Evolutionary conservation across 2,113 vertebrate species (phyloP).

Genomic region (Shinisaurus crocodilurus): DNA sequence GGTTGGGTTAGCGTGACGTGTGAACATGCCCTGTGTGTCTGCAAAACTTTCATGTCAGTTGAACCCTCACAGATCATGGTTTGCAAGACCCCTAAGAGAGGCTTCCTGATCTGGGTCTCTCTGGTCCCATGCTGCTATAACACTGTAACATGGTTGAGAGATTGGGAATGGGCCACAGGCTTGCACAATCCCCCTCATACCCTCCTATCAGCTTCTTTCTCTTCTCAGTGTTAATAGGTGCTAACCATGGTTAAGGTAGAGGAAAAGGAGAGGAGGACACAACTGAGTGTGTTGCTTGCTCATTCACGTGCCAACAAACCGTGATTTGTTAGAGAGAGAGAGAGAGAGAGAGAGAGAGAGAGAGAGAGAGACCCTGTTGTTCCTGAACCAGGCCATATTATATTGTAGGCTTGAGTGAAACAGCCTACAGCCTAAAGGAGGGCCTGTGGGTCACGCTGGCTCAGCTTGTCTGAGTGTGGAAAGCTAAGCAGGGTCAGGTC

Average conservation of each 20-base stretch:
- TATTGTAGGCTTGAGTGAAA: background rate
- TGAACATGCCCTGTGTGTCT: background rate
- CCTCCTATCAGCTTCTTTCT: background rate
- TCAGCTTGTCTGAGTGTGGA: too few species aligned
- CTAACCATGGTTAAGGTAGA: background rate
- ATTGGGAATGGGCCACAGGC: background rate
- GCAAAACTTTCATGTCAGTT: background rate
- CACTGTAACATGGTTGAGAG: background rate
- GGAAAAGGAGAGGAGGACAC: background rate
- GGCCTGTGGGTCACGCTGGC: too few species aligned
- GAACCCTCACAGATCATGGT: background rate
- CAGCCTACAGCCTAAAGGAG: too few species aligned
- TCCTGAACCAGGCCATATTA: background rate
- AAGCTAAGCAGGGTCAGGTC: too few species aligned
- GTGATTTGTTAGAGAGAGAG: background rate
- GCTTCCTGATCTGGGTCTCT: background rate
- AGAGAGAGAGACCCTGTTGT: background rate
- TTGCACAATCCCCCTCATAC: background rate
- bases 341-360: background rate
- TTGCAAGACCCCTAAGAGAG: background rate
- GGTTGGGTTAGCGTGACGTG: too few species aligned
- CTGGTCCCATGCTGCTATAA: background rate
- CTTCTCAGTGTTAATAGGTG: background rate
- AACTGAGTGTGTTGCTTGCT: background rate
- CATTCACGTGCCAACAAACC: background rate